phyloP scores from a whole-genome alignment of 2,888 invertebrate species.

The Notodonta ziczac region DNA sequence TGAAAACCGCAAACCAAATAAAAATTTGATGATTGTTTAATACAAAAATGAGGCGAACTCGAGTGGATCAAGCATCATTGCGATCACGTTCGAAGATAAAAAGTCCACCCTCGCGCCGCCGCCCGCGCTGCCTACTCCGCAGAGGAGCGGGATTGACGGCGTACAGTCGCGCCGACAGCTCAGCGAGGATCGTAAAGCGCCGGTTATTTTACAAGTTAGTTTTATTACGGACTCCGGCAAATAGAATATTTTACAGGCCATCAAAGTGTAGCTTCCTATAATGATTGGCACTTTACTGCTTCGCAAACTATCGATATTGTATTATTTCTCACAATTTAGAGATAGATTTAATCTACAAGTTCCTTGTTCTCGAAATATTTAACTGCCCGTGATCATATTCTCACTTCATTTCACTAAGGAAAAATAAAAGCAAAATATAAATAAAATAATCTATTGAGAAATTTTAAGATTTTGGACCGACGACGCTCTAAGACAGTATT shows the following conservation, averaged over 20 bases:
- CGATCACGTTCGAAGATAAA: slow-evolving; percentile 62
- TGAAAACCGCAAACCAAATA: slow-evolving; percentile 10
- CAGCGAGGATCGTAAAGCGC: slow-evolving; percentile 58
- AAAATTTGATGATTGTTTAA: slow-evolving; percentile 20
- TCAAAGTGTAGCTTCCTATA: slow-evolving; percentile 24
- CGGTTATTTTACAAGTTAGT: slow-evolving; percentile 61
- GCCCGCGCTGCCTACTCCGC: slow-evolving; percentile 24
- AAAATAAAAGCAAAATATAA: background rate
- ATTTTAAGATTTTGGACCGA: background rate
- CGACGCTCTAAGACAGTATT: slow-evolving; percentile 11
- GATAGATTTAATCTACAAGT: background rate
- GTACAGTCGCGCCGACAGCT: slow-evolving; percentile 67
- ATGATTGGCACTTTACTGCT: slow-evolving; percentile 2
- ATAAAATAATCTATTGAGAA: background rate
- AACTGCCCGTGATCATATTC: too few relatives aligned
- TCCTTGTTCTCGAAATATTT: too few relatives aligned
- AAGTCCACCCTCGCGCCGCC: slow-evolving; percentile 9
- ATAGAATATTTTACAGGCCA: slow-evolving; percentile 49
- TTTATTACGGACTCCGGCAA: slow-evolving; percentile 46
- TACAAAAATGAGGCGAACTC: slow-evolving; percentile 24
- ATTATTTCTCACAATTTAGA: background rate
- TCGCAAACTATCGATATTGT: slow-evolving; percentile 4
- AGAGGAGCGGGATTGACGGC: slow-evolving; percentile 53
- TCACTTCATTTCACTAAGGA: too few relatives aligned
- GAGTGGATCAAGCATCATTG: slow-evolving; percentile 48